These are phyloP conservation scores for Spicauda simplicius DNA, from an alignment of 2,888 invertebrate species.

Conservation along the genomic window DNA sequence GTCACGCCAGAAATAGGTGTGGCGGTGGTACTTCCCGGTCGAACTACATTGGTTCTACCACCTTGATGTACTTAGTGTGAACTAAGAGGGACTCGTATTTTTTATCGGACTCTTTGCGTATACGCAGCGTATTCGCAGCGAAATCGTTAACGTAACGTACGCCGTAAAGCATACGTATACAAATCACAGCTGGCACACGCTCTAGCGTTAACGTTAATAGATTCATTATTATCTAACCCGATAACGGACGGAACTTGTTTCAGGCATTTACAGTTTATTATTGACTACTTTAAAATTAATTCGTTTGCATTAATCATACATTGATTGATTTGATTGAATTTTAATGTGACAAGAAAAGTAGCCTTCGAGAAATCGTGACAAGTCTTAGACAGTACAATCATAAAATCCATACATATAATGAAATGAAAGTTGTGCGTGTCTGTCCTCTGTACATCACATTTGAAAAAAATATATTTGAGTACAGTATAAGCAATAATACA, in stretches of 20 bases:
- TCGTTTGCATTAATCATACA: neutral
- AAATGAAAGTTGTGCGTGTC: too few species aligned
- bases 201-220: slow-evolving; percentile 7
- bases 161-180: neutral
- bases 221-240: slow-evolving; percentile 15
- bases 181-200: neutral
- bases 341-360: too few species aligned
- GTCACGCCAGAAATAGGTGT: too few species aligned
- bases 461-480: too few species aligned
- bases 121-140: neutral
- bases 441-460: too few species aligned
- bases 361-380: too few species aligned
- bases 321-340: neutral
- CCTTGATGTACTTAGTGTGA: too few species aligned
- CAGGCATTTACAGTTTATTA: slow-evolving; percentile 1
- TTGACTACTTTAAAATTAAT: neutral
- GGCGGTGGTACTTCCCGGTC: too few species aligned
- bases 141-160: neutral
- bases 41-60: too few species aligned
- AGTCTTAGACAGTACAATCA: too few species aligned
- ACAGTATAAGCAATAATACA: too few species aligned
- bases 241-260: slow-evolving; percentile 9
- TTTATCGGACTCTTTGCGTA: neutral
- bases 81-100: neutral
- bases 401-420: too few species aligned